These are phyloP conservation scores for Catalaphyllia jardinei DNA, from an alignment of 64 coral and sea anemone genomes.

Conservation along the genomic window DNA sequence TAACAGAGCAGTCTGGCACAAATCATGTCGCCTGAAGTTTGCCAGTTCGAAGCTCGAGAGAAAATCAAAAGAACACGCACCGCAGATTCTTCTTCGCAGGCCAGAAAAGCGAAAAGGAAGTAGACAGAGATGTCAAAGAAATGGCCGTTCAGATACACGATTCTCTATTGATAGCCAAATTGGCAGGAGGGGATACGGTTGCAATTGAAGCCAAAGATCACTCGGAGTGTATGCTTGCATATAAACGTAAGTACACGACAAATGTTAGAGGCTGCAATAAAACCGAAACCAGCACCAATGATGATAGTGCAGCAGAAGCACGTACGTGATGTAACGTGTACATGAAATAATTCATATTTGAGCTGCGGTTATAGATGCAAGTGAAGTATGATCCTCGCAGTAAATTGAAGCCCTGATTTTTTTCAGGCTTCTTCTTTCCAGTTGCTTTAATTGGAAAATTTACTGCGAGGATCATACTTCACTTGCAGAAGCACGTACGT, in stretches of 20 bases:
- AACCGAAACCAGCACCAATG: too few relatives aligned
- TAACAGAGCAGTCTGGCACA: conserved; percentile 7
- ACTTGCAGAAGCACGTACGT: too few relatives aligned
- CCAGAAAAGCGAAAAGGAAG: conserved; percentile 14
- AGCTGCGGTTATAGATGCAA: too few relatives aligned
- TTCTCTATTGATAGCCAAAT: conserved; percentile 31
- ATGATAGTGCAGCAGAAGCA: too few relatives aligned
- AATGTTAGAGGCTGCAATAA: neutral
- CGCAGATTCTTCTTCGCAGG: neutral
- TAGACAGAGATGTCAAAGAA: conserved; percentile 1
- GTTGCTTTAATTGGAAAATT: too few relatives aligned
- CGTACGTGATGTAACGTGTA: too few relatives aligned
- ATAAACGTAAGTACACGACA: conserved; percentile 17
- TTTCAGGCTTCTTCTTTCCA: too few relatives aligned
- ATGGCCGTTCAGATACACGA: conserved; percentile 29
- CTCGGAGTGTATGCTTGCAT: conserved; percentile 29
- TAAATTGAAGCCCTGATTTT: too few relatives aligned
- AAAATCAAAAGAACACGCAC: conserved; percentile 8
- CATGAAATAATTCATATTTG: too few relatives aligned
- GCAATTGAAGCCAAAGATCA: conserved; percentile 36
- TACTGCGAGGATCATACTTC: too few relatives aligned
- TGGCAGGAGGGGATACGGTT: conserved; percentile 45
- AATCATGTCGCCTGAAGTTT: conserved; percentile 11
- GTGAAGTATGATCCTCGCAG: too few relatives aligned
- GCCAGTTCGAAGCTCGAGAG: neutral